Evolutionary conservation across 2,113 vertebrate species (phyloP).

Genomic region (Sapayoa aenigma): DNA sequence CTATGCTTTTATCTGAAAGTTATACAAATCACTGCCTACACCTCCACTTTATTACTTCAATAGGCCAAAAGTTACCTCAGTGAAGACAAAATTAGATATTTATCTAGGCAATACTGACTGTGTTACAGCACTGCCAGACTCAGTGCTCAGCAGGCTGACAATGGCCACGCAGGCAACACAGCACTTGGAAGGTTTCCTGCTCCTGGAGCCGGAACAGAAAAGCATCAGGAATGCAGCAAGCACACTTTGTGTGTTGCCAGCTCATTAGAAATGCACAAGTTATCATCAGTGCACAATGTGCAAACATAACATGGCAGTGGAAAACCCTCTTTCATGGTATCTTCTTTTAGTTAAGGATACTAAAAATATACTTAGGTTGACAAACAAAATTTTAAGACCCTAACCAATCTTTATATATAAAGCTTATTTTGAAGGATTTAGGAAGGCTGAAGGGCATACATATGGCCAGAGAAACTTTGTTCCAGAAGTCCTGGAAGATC

Average conservation of each 20-base stretch:
- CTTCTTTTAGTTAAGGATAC: not conserved
- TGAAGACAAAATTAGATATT: not conserved
- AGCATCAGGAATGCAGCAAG: not conserved
- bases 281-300: not conserved
- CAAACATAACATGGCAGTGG: not conserved
- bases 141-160: not conserved
- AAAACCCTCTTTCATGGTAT: not conserved
- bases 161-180: not conserved
- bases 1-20: not conserved
- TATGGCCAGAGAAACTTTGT: not conserved
- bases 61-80: not conserved
- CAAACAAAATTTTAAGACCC: not conserved
- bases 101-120: not conserved
- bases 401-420: not conserved
- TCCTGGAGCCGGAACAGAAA: not conserved
- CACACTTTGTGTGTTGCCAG: accelerated
- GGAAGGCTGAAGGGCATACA: not conserved
- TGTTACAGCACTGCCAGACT: accelerated
- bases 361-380: not conserved
- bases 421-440: not conserved
- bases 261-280: not conserved
- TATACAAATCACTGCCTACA: not conserved
- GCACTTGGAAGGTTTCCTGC: not conserved
- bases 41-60: not conserved
- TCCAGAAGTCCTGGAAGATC: not conserved